Conservation (phyloP, 2,888 invertebrate genomes). For the Furcula furcula region DNA sequence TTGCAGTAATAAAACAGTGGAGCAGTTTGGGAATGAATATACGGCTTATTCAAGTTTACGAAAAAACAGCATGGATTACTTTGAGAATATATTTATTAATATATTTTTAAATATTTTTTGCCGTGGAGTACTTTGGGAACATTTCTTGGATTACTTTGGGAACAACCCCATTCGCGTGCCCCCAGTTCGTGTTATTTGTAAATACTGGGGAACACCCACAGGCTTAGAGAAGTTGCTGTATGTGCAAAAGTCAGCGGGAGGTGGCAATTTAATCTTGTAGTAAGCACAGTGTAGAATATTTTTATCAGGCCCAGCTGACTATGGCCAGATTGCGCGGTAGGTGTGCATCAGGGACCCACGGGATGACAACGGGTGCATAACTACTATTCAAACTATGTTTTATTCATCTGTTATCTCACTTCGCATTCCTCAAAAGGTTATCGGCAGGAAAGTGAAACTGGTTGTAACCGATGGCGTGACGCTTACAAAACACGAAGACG, state of each 20-base stretch:
- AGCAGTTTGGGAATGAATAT: too few relatives aligned
- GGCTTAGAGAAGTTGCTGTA: constrained; percentile 21
- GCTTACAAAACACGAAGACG: constrained; percentile 58
- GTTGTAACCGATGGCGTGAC: constrained; percentile 62
- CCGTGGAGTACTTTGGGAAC: too few relatives aligned
- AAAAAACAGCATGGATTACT: too few relatives aligned
- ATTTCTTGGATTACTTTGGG: too few relatives aligned
- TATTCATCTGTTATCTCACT: constrained; percentile 65
- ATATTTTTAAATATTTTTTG: too few relatives aligned
- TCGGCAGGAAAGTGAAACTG: constrained; percentile 75
- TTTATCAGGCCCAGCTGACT: background rate
- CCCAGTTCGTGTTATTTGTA: constrained; percentile 10
- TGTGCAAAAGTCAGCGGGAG: constrained; percentile 31
- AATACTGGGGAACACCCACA: constrained; percentile 33
- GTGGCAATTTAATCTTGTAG: constrained; percentile 23
- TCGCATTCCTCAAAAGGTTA: constrained; percentile 69
- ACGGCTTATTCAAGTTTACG: too few relatives aligned
- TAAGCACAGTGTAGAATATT: constrained; percentile 7
- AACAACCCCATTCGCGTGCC: too few relatives aligned
- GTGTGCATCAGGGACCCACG: background rate
- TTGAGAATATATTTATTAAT: too few relatives aligned
- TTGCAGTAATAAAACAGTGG: too few relatives aligned
- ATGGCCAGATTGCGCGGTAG: background rate
- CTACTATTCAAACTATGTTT: constrained; percentile 43
- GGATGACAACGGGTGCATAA: constrained; percentile 11